A percentile compares a stretch with the other conserved stretches of the same genome.
These are phyloP conservation scores for Chrysocyon brachyurus DNA, from an alignment of 2,797 vertebrate species.

Conservation along the genomic window DNA sequence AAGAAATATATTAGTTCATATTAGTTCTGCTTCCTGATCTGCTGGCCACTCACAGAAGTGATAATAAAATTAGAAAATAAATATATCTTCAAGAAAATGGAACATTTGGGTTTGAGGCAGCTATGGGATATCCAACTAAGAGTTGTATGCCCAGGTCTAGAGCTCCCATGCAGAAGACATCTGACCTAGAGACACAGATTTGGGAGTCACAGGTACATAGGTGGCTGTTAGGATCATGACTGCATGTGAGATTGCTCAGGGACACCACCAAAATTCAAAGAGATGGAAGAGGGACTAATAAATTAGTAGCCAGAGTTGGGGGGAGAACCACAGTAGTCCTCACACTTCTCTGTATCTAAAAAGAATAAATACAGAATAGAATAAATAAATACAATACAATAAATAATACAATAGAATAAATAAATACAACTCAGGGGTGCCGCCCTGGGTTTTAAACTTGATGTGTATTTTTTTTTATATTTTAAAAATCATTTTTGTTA, in stretches of 20 bases:
- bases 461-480: neutral
- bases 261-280: neutral
- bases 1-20: neutral
- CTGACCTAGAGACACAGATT: neutral
- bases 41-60: neutral
- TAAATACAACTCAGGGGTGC: neutral
- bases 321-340: neutral
- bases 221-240: neutral
- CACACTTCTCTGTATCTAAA: neutral
- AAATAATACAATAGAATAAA: no score
- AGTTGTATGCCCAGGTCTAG: neutral
- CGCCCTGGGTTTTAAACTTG: neutral
- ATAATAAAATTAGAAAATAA: neutral
- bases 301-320: neutral
- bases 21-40: neutral
- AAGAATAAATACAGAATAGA: neutral
- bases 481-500: constrained; percentile 42
- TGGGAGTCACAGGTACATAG: neutral
- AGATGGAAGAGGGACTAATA: neutral
- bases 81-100: neutral
- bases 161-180: neutral
- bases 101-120: neutral
- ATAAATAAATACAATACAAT: no score
- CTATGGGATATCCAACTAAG: neutral
- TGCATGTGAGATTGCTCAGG: neutral